phyloP scores from a whole-genome alignment of 1,140 invertebrate genomes.

The Rhopalosiphum padi region DNA sequence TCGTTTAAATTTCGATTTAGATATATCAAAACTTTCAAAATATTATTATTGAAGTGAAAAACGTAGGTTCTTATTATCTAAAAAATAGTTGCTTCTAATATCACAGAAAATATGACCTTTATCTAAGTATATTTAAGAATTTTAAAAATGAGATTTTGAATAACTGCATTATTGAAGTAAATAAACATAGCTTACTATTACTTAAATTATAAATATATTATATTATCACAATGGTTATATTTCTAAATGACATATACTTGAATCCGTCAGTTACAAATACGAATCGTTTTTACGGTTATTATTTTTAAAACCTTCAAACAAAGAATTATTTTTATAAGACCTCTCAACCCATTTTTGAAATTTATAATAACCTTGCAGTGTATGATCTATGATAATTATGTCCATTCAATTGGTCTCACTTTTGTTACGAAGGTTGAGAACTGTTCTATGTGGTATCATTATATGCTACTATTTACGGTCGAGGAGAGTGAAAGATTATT shows the following conservation, averaged over 20 bases:
- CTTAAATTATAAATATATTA: not conserved
- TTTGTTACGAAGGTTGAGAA: constrained; percentile 5
- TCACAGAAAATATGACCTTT: too few relatives aligned
- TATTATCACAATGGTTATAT: not conserved
- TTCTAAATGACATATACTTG: not conserved
- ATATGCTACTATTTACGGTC: not conserved
- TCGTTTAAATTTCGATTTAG: not conserved
- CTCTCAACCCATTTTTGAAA: not conserved
- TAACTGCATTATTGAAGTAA: not conserved
- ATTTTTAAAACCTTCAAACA: constrained; percentile 20
- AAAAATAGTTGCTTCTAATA: too few relatives aligned
- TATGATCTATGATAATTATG: not conserved
- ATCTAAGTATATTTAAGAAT: too few relatives aligned
- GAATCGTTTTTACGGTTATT: not conserved
- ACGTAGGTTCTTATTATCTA: too few relatives aligned
- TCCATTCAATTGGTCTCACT: not conserved
- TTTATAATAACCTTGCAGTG: constrained; percentile 3
- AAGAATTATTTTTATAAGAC: not conserved
- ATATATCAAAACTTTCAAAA: not conserved
- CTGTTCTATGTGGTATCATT: not conserved
- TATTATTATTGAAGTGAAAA: too few relatives aligned
- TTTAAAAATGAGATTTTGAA: too few relatives aligned
- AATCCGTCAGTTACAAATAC: not conserved
- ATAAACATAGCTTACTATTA: not conserved
- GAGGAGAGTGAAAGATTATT: not conserved